Evolutionary conservation across 2,888 invertebrate species (phyloP), one percentile per base, ranked within the genome.

Genomic region (Hemaris fuciformis): DNA sequence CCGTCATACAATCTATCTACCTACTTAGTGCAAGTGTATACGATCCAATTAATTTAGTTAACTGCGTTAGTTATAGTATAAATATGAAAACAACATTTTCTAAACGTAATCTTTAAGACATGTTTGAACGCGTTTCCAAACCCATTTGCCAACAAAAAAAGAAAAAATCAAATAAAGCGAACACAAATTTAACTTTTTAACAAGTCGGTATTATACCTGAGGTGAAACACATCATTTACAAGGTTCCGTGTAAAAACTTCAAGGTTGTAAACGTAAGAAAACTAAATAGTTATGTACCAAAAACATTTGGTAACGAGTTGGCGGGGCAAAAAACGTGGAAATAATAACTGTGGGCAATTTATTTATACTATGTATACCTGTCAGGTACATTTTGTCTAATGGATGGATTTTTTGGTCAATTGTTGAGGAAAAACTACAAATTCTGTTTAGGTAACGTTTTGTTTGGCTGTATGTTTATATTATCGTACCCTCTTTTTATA

Each of bases 231-330:
- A 48, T 13, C 27, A 31, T 31, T 27, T 25, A 25, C 31, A 53
- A 53, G 31, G 53, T 31, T 15, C 18, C 2, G 7, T 38, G 38
- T 38, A 38, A 38, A 31, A 53, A 31, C 27, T 62, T 61, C 70
- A 70, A 68, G 68, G 70, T 60, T 64, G 38, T 60, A 62, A 45
- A 20, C 57, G 62, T 61, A 68, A 62, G 65, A 66, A 63, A 64
- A 62, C 18, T n/a, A 41, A 4, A 42, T 60, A n/a, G 8, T 13
- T 27, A 48, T 25, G 15, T 48, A 48, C 45, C 8, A n/a, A n/a
- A n/a, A 22, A 46, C 45, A 46, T 46, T 53, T 18, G 31, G 15
- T 53, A 53, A 53, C 53, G 15, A 53, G 53, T 53, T 18, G 25
- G 27, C 27, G 25, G 18, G 31, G 27, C 27, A 53, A 53, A 53